These are phyloP conservation scores for Lysiphlebus fabarum DNA, from an alignment of 1,140 invertebrate species.

Conservation along the genomic window DNA sequence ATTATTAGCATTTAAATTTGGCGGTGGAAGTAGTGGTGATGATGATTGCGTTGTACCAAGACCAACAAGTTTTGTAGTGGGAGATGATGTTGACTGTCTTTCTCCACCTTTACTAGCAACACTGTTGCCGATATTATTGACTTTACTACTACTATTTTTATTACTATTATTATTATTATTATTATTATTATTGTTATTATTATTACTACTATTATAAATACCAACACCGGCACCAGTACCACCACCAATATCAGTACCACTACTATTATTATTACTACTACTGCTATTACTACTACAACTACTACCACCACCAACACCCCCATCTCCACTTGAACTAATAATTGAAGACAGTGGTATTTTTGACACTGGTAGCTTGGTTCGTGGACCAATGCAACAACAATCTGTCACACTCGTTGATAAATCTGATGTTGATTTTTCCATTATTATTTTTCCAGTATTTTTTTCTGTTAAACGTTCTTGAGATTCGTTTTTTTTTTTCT, in stretches of 20 bases:
- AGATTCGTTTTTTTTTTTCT: conserved; percentile 7
- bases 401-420: conserved; percentile 39
- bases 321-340: conserved; percentile 23
- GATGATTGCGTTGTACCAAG: conserved; percentile 29
- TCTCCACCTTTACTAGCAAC: conserved; percentile 20
- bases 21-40: conserved; percentile 26
- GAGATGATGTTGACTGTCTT: conserved; percentile 24
- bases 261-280: no score
- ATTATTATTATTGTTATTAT: conserved; percentile 18
- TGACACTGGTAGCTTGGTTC: conserved; percentile 43
- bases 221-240: conserved; percentile 28
- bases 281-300: no score
- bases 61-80: conserved; percentile 11
- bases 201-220: conserved; percentile 17
- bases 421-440: conserved; percentile 33
- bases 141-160: conserved; percentile 15
- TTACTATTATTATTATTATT: neutral
- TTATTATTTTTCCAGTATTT: conserved; percentile 12
- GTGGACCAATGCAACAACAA: conserved; percentile 50
- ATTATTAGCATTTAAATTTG: conserved; percentile 49
- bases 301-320: conserved; percentile 8
- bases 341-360: conserved; percentile 28
- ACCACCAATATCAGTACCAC: conserved; percentile 26
- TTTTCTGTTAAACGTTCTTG: conserved; percentile 38
- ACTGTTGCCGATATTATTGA: conserved; percentile 30